These are phyloP conservation scores for Sthenelais limicola DNA, from an alignment of 2,888 invertebrate genomes.

Conservation along the genomic window DNA sequence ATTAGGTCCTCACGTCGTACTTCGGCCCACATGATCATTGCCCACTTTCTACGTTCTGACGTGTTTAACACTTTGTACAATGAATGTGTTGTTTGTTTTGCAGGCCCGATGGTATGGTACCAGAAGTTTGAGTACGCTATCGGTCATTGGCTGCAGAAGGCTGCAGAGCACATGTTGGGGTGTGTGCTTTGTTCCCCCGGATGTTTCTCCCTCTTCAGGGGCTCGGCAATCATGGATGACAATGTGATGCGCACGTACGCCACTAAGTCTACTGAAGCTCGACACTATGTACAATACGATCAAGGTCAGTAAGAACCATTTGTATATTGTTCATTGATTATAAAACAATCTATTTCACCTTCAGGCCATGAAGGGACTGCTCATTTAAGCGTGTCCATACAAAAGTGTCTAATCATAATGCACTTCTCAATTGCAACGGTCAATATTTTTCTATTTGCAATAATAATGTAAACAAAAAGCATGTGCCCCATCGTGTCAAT, in stretches of 20 bases:
- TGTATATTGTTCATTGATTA: not conserved
- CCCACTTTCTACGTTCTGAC: no score
- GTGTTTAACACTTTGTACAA: no score
- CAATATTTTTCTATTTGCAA: no score
- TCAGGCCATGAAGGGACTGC: no score
- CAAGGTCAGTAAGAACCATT: slow-evolving; percentile 52
- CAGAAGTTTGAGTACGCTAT: slow-evolving; percentile 99
- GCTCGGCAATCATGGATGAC: slow-evolving; percentile 90
- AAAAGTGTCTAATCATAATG: no score
- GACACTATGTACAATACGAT: slow-evolving; percentile 92
- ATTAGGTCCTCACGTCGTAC: no score
- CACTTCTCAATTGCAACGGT: no score
- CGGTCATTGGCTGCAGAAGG: slow-evolving; percentile 99
- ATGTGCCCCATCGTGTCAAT: no score
- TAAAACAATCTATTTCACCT: no score
- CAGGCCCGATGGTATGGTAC: slow-evolving; percentile 98
- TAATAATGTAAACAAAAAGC: no score
- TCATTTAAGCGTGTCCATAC: no score
- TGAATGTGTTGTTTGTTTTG: not conserved
- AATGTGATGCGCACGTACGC: slow-evolving; percentile 93
- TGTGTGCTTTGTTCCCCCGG: slow-evolving; percentile 95
- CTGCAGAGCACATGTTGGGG: slow-evolving; percentile 99
- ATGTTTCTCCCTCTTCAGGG: slow-evolving; percentile 91
- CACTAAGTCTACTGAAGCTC: slow-evolving; percentile 80
- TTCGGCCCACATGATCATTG: no score